Evolutionary conservation across 2,113 vertebrate species (phyloP).

Genomic region (Chascanopsetta lugubris): DNA sequence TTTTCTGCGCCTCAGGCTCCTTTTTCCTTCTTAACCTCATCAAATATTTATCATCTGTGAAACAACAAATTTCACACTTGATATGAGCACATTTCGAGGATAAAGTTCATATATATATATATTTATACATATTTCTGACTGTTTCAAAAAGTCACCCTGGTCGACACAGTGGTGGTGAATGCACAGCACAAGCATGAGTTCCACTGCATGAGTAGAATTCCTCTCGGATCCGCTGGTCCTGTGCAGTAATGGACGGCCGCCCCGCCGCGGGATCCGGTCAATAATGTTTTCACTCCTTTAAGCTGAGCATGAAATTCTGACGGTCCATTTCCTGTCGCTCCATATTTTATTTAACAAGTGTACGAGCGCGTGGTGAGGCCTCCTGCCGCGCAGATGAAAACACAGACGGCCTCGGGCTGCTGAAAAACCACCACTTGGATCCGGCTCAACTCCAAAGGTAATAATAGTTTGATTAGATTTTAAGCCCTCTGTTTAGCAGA

Average conservation of each 20-base stretch:
- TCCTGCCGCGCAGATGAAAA: conserved; percentile 10
- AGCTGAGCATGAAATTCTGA: conserved; percentile 1
- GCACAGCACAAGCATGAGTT: background rate
- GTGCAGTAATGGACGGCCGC: conserved; percentile 1
- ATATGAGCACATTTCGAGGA: conserved; percentile 5
- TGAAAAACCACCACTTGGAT: background rate
- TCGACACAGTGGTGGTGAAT: background rate
- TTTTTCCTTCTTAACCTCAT: conserved; percentile 15
- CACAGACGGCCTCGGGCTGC: background rate
- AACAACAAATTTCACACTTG: conserved; percentile 11
- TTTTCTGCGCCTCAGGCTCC: conserved; percentile 22
- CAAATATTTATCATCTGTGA: conserved; percentile 26
- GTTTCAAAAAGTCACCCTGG: too few relatives aligned
- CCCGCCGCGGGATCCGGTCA: background rate
- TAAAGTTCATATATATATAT: background rate
- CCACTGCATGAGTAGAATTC: background rate
- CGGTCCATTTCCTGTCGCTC: conserved; percentile 28
- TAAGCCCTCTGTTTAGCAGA: conserved; percentile 16
- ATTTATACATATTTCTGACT: too few relatives aligned
- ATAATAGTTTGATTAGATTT: conserved; percentile 22
- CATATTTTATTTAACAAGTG: conserved; percentile 39
- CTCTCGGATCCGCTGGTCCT: background rate
- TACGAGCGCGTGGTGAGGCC: conserved; percentile 16
- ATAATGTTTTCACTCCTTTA: conserved; percentile 26
- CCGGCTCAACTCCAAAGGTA: background rate